Evolutionary conservation across 2,113 vertebrate genomes (phyloP).

Genomic region (Actenoides lindsayi): DNA sequence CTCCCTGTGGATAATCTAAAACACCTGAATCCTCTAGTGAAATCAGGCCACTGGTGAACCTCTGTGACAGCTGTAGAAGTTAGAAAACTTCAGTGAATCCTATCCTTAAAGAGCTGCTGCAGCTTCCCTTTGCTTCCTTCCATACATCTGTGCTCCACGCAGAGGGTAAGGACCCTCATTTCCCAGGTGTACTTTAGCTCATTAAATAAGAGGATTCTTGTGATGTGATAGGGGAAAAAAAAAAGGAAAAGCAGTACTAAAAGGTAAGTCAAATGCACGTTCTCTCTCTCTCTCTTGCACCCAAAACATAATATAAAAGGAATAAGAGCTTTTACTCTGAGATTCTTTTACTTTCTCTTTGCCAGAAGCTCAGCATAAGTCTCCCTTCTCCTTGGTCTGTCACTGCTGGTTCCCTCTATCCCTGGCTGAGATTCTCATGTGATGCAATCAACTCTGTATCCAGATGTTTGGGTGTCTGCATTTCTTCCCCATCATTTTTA

Average conservation of each 20-base stretch:
- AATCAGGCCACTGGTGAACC: neutral
- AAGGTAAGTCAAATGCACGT: neutral
- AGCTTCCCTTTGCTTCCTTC: neutral
- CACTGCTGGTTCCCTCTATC: neutral
- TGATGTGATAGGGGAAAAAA: neutral
- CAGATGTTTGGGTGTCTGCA: neutral
- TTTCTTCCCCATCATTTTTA: neutral
- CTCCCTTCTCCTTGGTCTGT: neutral
- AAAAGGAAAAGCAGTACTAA: neutral
- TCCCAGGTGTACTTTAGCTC: neutral
- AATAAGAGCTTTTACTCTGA: neutral
- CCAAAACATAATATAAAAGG: neutral
- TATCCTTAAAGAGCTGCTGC: neutral
- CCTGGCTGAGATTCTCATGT: neutral
- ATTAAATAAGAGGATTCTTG: neutral
- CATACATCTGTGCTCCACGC: accelerated
- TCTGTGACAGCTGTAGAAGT: neutral
- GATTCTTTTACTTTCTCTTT: neutral
- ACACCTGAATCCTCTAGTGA: neutral
- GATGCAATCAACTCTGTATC: neutral
- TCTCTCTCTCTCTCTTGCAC: neutral
- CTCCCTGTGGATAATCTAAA: neutral
- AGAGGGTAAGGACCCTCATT: neutral
- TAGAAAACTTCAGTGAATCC: neutral
- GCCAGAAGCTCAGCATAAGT: neutral